Evolutionary conservation across 2,888 invertebrate species (phyloP), one percentile per base, ranked within the genome.

Genomic region (Synergus laeviventris): DNA sequence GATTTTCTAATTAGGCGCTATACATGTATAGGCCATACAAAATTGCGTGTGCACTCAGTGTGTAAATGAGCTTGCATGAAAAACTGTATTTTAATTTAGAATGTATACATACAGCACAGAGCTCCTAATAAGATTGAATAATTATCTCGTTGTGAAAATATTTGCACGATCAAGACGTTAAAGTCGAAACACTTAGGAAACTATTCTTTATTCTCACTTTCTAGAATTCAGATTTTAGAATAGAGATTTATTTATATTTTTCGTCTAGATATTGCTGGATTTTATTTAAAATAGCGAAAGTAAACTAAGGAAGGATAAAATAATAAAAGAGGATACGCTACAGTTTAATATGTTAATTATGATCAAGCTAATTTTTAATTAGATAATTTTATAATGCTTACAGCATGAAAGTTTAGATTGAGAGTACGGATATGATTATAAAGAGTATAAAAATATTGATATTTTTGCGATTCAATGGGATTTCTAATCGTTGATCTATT

Each of bases 401-500:
- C 24, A 21, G 56, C 1, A 21, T 45, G n/a, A 70, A 31, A 14
- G 42, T 39, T 49, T 31, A 49, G 45, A 45, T 70, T 70, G n/a
- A 70, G 49, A 70, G 49, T 49, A 31, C 45, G 70, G 70, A 70
- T 70, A 70, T 24, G 49, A 31, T 49, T 49, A 31, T 24, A 70
- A 70, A 70, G 4, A 49, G 49, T 49, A 70, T 12, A 14, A 21
- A 49, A 70, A 36, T 70, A 31, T 70, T 49, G 31, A 36, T 70
- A 45, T 70, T 11, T 70, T 49, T 31, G 16, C n/a, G 49, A 49
- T 70, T 49, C 11, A 49, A 49, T 31, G 31, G 12, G 31, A 49
- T 70, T 70, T 70, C 70, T 70, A 70, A 49, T 70, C 49, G 45
- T 49, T 70, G 70, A 49, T 49, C 31, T 49, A 49, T 70, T 49